A percentile compares a stretch with the other conserved stretches of the same genome.
Conservation (phyloP, 2,888 invertebrate species). For the Dichetophora obliterata region DNA sequence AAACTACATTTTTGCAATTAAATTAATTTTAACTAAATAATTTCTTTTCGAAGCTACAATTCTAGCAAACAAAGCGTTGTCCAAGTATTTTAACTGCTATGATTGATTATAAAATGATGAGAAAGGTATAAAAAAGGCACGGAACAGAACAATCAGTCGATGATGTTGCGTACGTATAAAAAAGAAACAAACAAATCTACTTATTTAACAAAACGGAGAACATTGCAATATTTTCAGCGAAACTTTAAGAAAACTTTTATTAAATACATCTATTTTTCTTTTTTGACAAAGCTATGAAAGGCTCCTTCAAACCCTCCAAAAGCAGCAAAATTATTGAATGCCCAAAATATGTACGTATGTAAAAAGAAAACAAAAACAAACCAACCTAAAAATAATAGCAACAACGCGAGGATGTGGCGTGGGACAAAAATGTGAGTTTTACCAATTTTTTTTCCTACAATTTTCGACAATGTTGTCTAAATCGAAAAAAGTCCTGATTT, state of each 20-base stretch:
- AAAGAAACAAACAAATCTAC: neutral
- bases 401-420: conserved; percentile 24
- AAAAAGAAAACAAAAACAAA: conserved; percentile 32
- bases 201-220: neutral
- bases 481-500: neutral
- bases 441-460: neutral
- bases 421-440: conserved; percentile 35
- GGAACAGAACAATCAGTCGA: conserved; percentile 2
- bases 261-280: conserved; percentile 26
- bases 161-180: conserved; percentile 31
- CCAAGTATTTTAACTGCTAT: neutral
- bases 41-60: conserved; percentile 14
- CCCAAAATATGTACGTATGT: conserved; percentile 18
- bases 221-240: neutral
- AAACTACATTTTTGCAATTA: neutral
- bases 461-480: conserved; percentile 15
- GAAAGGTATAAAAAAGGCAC: conserved; percentile 3
- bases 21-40: conserved; percentile 3
- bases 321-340: conserved; percentile 4
- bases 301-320: neutral
- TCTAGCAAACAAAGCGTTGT: conserved; percentile 8
- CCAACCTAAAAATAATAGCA: conserved; percentile 4
- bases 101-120: conserved; percentile 10
- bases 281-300: conserved; percentile 31
- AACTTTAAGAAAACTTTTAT: conserved; percentile 7